These are phyloP conservation scores for Acanthosoma haemorrhoidale DNA, from an alignment of 2,888 invertebrate genomes.

Conservation along the genomic window DNA sequence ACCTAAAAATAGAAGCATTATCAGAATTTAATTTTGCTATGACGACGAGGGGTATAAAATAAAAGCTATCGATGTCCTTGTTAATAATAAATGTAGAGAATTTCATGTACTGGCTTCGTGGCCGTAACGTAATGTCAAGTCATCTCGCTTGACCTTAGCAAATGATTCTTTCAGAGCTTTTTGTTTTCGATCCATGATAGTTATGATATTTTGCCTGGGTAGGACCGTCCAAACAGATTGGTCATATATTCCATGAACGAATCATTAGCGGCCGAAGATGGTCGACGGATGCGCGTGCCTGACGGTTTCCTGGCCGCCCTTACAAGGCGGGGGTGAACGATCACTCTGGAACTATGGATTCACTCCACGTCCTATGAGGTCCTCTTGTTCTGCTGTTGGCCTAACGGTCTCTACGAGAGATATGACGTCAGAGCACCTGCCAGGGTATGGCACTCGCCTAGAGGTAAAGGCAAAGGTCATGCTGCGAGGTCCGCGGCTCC, in stretches of 20 bases:
- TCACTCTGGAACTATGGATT: not conserved
- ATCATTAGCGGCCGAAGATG: not conserved
- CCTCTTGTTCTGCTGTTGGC: too few species aligned
- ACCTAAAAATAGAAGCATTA: too few species aligned
- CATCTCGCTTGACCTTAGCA: too few species aligned
- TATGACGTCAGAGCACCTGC: not conserved
- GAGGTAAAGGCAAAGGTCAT: not conserved
- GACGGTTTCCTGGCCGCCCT: slow-evolving; percentile 12
- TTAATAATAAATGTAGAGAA: too few species aligned
- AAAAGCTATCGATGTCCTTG: too few species aligned
- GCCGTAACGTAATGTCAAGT: too few species aligned
- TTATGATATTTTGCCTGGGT: not conserved
- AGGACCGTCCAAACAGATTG: not conserved
- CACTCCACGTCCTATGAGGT: not conserved
- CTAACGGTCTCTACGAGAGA: not conserved
- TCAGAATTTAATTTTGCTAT: too few species aligned
- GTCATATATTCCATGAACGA: not conserved
- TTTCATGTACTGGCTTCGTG: too few species aligned
- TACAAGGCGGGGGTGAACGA: slow-evolving; percentile 11
- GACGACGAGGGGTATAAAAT: too few species aligned
- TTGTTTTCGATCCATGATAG: too few species aligned
- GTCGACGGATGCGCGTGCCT: slow-evolving; percentile 7
- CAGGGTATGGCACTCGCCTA: not conserved
- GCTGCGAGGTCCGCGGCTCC: not conserved
- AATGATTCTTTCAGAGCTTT: too few species aligned